Evolutionary conservation across 2,797 vertebrate genomes (phyloP), one percentile per base, ranked within the genome.

Genomic region (Decapterus maruadsi): DNA sequence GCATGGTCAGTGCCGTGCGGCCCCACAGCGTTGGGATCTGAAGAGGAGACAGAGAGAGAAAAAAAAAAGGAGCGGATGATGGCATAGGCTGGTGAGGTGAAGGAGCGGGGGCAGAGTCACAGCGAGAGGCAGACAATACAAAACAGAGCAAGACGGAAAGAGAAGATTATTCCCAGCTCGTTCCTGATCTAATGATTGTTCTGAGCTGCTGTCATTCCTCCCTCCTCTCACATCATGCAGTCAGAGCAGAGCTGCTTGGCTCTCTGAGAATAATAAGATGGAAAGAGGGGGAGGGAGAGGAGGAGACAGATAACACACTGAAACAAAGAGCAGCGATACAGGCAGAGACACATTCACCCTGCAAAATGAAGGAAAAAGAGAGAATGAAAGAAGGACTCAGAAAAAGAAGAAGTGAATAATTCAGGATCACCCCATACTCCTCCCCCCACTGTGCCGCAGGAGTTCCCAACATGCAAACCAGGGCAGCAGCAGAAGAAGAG

Each of bases 21-120:
- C 78, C 96, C 97, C 89, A 97, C 87, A 75, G 97, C 97, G 66
- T 98, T 99, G 73, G 98, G 98, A 96, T 99, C 98, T 99, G 81
- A 80, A 81, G 66, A 78, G 61, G 4, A 81, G 59, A 77, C 36
- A 64, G 56, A 86, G 20, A 83, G 20, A 83, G 59, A 88, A 42
- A 81, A 3, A 56, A 83, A 72, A 89, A 50, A 75, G 45, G 50
- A 85, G 65, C 29, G 70, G 76, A 86, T 89, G 73, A 84, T 71
- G 67, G 45, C 31, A 8, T 7, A 1, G 45, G 22, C 72, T 75
- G 78, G 77, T 40, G 78, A 83, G 80, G 77, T 76, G 82, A 80
- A 8, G 34, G 34, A 36, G 16, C 4, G 31, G 82, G 75, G 69
- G 64, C 84, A 83, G 69, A 72, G 72, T 36, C 77, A 40, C 61